Conservation (phyloP, 2,888 invertebrate species). For the Agonopterix alstromeriana region DNA sequence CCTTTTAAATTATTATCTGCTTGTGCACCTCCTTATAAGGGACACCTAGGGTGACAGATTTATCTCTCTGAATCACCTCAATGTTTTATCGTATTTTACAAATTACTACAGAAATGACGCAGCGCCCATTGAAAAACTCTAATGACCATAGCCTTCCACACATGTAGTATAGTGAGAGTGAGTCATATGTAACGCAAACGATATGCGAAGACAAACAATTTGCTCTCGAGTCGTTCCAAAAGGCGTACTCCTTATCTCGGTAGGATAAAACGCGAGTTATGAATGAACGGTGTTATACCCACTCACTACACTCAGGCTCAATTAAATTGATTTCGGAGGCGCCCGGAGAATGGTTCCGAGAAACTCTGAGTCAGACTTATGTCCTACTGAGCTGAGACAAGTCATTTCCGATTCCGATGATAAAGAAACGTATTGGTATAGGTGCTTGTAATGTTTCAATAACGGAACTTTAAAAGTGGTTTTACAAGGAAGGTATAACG, state of each 20-base stretch:
- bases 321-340: conserved; percentile 36
- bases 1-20: too few relatives aligned
- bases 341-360: conserved; percentile 27
- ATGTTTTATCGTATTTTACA: conserved; percentile 31
- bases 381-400: conserved; percentile 15
- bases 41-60: too few relatives aligned
- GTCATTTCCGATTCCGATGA: conserved; percentile 47
- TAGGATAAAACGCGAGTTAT: conserved; percentile 41
- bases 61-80: conserved; percentile 4
- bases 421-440: conserved; percentile 5
- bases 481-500: not conserved
- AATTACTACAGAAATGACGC: conserved; percentile 45
- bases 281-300: conserved; percentile 53
- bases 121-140: conserved; percentile 40
- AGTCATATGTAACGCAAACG: conserved; percentile 42
- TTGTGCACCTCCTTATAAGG: too few relatives aligned
- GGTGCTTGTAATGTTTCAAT: not conserved
- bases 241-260: conserved; percentile 37
- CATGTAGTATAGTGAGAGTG: conserved; percentile 27
- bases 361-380: conserved; percentile 26
- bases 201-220: conserved; percentile 36
- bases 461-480: not conserved
- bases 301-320: conserved; percentile 30
- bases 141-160: conserved; percentile 42
- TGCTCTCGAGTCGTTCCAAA: conserved; percentile 26